A percentile compares a stretch with the other conserved stretches of the same genome.
Evolutionary conservation across 2,797 vertebrate species (phyloP).

Genomic region (Tenualosa ilisha): DNA sequence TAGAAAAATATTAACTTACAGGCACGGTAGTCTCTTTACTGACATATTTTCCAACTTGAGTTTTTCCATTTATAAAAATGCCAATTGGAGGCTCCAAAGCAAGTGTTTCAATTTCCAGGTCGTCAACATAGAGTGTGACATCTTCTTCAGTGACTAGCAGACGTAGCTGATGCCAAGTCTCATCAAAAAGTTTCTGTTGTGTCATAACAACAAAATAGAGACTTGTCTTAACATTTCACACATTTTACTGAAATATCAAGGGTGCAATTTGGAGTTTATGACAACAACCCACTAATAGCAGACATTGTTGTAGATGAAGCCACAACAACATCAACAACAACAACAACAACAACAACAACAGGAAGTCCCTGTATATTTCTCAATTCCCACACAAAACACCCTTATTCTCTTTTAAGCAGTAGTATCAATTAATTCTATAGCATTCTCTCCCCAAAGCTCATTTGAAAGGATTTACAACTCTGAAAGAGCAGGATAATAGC

Average conservation of each 20-base stretch:
- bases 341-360: background rate
- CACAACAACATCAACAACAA: background rate
- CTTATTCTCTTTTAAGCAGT: background rate
- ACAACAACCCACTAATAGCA: background rate
- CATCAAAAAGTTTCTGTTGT: conserved; percentile 86
- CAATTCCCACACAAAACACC: background rate
- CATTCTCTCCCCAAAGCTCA: background rate
- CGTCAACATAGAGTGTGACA: conserved; percentile 90
- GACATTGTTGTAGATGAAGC: background rate
- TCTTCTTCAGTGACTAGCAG: conserved; percentile 92
- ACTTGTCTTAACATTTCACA: background rate
- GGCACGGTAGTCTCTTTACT: conserved; percentile 93
- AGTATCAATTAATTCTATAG: background rate
- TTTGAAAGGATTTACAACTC: conserved; percentile 14
- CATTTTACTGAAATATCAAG: background rate
- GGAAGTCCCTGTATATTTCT: background rate
- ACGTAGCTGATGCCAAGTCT: conserved; percentile 92
- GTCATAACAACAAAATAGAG: conserved; percentile 40
- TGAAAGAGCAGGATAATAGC: conserved; percentile 9
- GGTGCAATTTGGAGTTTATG: background rate
- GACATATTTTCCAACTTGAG: conserved; percentile 95
- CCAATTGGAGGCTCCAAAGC: conserved; percentile 85
- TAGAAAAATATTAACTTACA: conserved; percentile 68
- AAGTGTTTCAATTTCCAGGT: conserved; percentile 84
- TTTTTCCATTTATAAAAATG: conserved; percentile 94